phyloP scores from a whole-genome alignment of 2,113 vertebrate genomes.

The Anhinga anhinga region DNA sequence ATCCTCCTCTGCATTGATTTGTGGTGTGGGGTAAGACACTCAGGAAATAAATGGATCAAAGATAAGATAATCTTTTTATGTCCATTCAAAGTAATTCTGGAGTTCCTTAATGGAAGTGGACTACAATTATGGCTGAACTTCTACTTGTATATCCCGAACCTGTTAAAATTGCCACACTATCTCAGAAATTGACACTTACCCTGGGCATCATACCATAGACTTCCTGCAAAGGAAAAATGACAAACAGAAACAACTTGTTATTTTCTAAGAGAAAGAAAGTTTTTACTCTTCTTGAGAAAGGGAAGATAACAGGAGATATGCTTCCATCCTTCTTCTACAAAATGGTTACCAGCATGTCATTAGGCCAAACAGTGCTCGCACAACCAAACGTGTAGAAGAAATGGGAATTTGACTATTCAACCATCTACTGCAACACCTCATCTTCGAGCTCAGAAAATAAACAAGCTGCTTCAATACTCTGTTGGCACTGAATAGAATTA shows the following conservation, averaged over 20 bases:
- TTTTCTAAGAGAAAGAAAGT: background rate
- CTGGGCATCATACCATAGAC: constrained; percentile 79
- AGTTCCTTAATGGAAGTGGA: background rate
- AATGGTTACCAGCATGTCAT: background rate
- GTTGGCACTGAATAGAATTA: background rate
- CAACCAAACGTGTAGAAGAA: background rate
- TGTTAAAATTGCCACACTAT: background rate
- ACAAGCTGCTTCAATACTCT: background rate
- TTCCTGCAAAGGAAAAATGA: constrained; percentile 77
- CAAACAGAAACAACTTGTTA: background rate
- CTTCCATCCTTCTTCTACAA: background rate
- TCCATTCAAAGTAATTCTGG: background rate
- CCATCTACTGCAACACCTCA: background rate
- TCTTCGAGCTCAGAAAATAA: background rate
- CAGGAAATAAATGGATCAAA: background rate
- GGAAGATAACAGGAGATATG: background rate
- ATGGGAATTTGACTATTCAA: background rate
- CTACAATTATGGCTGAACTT: background rate
- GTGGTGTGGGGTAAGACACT: background rate
- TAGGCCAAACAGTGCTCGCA: background rate
- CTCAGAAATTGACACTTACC: constrained; percentile 69
- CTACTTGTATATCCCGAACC: background rate
- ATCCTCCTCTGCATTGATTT: background rate
- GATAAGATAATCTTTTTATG: background rate
- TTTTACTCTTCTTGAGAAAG: background rate